Conservation (phyloP, 2,888 invertebrate species). For the Lycia hirtaria region DNA sequence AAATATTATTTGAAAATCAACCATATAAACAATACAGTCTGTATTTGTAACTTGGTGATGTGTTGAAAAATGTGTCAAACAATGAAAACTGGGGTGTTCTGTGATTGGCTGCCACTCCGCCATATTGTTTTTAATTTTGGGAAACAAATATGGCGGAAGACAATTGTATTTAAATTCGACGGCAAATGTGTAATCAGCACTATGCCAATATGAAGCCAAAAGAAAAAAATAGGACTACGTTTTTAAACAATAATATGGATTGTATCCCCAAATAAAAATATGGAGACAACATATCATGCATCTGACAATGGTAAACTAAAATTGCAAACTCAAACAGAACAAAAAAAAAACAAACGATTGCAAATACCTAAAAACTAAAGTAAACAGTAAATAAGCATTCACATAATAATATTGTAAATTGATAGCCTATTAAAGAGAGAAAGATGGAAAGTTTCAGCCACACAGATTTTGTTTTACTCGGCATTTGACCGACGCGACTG, state of each 20-base stretch:
- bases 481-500: too few species aligned
- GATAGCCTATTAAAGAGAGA: not conserved
- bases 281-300: conserved; percentile 11
- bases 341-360: not conserved
- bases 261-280: not conserved
- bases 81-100: not conserved
- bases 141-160: too few species aligned
- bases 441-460: too few species aligned
- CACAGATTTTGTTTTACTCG: too few species aligned
- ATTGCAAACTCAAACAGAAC: not conserved
- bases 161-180: too few species aligned
- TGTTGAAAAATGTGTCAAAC: not conserved
- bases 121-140: not conserved
- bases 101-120: not conserved
- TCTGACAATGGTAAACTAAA: not conserved
- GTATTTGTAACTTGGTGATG: not conserved
- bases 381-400: too few species aligned
- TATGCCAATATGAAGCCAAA: not conserved
- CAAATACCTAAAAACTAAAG: not conserved
- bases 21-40: not conserved
- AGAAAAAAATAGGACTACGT: not conserved
- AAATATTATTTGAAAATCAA: conserved; percentile 2
- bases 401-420: too few species aligned
- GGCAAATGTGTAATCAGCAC: too few species aligned
- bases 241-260: not conserved